Base-by-base conservation (phyloP, 23 tunicate genomes). In the Trididemnum clinides region DNA sequence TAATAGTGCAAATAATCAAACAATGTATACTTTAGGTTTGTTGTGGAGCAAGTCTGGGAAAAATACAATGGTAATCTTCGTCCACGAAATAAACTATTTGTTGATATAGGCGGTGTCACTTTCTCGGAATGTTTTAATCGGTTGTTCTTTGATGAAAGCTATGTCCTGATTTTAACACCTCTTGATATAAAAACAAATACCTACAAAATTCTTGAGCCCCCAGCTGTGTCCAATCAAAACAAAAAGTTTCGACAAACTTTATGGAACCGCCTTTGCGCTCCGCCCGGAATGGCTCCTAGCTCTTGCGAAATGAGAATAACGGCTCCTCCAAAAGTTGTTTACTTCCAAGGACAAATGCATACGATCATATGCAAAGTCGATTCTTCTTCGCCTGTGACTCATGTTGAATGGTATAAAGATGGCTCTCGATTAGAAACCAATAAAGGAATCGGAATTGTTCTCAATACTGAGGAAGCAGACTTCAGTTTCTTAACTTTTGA, bases 351-450 rank as follows among this genome's bases (percentile, higher is more conserved):
- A n/a, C 73, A 69, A 28, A 71, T 31, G 18, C 28, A 36, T 57
- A 63, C 54, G 22, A 33, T 88, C 10, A 7, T 36, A 23, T 88
- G 92, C 86, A 82, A 74, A 31, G 87, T 88, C 25, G 87, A 88
- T 19, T 82, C 86, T 2, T 23, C 28, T 30, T 58, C 76, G 4
- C 28, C 64, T 21, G 77, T 88, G 26, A 64, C 64, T 4, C 32
- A 58, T 1, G 87, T 88, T 25, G 33, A 1, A 10, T 88, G 92
- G 92, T 27, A 30, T 0, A 88, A 88, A 64, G 87, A 88, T 70
- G 87, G 82, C 0, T 28, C 22, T 0, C 39, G 49, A 0, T 31
- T 88, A 33, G 64, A 63, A 37, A 79, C 81, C 57, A 25, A 63
- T 0, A 12, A 33, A 0, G 33, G 27, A 21, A 77, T 69, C 31